phyloP scores from a whole-genome alignment of 2,888 invertebrate species.

The Epirrita christyi region DNA sequence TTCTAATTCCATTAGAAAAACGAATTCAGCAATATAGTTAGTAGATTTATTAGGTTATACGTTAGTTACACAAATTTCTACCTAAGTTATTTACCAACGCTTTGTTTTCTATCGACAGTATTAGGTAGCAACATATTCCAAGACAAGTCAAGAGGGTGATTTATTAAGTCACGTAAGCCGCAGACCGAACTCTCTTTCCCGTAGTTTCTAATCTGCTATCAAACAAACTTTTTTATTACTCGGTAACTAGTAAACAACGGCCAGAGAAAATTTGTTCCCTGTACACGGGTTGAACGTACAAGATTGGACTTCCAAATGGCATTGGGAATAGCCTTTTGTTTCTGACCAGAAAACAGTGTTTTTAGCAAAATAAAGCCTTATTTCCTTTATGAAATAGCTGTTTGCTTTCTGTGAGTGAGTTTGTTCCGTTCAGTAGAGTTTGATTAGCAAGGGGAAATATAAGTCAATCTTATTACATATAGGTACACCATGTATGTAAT shows the following conservation, averaged over 20 bases:
- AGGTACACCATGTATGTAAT: too few relatives aligned
- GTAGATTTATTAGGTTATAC: too few relatives aligned
- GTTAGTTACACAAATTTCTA: too few relatives aligned
- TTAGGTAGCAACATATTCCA: slow-evolving; percentile 4
- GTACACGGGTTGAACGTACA: slow-evolving; percentile 45
- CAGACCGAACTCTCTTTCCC: slow-evolving; percentile 59
- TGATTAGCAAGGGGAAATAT: slow-evolving; percentile 12
- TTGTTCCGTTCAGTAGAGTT: slow-evolving; percentile 20
- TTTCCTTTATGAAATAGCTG: slow-evolving; percentile 27
- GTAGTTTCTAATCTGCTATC: slow-evolving; percentile 75
- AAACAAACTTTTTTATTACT: slow-evolving; percentile 77
- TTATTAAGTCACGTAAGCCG: slow-evolving; percentile 73
- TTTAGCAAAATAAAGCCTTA: slow-evolving; percentile 25
- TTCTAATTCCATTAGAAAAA: too few relatives aligned
- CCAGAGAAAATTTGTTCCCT: slow-evolving; percentile 53
- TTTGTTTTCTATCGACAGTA: slow-evolving; percentile 4
- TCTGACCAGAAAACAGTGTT: slow-evolving; percentile 30
- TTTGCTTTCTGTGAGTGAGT: slow-evolving; percentile 26
- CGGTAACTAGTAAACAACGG: slow-evolving; percentile 72
- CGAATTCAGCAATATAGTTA: too few relatives aligned
- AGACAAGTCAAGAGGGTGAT: slow-evolving; percentile 47
- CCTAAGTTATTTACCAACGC: background rate
- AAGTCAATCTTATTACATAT: background rate
- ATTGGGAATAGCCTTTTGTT: slow-evolving; percentile 34
- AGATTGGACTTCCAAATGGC: slow-evolving; percentile 34